phyloP scores from a whole-genome alignment of 2,888 invertebrate species.

The Mesoligia furuncula region DNA sequence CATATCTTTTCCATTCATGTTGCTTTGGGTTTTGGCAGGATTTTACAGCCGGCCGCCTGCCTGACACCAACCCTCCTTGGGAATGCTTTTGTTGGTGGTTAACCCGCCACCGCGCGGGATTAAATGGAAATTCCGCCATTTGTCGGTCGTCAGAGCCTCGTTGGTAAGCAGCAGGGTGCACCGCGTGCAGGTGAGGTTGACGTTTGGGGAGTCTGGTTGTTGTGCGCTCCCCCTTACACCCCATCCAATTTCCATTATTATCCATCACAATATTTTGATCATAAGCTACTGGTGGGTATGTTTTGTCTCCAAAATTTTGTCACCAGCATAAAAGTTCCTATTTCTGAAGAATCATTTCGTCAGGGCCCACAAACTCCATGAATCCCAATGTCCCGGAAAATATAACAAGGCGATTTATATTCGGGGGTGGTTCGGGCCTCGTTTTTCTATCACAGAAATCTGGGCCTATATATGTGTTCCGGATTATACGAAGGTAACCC shows the following conservation, averaged over 20 bases:
- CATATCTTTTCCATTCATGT: no score
- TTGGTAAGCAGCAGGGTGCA: no score
- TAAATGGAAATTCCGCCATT: no score
- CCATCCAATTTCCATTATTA: neutral
- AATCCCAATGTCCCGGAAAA: conserved; percentile 90
- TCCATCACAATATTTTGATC: conserved; percentile 1
- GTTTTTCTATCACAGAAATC: conserved; percentile 88
- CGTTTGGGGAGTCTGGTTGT: no score
- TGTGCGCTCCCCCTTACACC: no score
- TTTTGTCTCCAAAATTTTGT: conserved; percentile 50
- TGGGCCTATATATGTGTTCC: conserved; percentile 78
- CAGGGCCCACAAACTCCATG: conserved; percentile 87
- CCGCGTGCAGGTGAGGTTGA: no score
- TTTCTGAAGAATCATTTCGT: conserved; percentile 80
- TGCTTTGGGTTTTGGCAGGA: no score
- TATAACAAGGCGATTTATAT: conserved; percentile 90
- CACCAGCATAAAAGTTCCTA: conserved; percentile 66
- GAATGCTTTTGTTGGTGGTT: no score
- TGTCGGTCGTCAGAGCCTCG: no score
- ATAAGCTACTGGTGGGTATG: neutral
- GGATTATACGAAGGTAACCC: conserved; percentile 65
- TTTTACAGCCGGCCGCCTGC: no score
- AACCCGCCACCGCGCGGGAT: no score
- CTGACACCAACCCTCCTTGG: no score
- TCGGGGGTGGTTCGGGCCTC: conserved; percentile 82